A percentile compares a stretch with the other conserved stretches of the same genome.
Evolutionary conservation across 2,113 vertebrate genomes (phyloP).

Genomic region (Probosciger aterrimus): DNA sequence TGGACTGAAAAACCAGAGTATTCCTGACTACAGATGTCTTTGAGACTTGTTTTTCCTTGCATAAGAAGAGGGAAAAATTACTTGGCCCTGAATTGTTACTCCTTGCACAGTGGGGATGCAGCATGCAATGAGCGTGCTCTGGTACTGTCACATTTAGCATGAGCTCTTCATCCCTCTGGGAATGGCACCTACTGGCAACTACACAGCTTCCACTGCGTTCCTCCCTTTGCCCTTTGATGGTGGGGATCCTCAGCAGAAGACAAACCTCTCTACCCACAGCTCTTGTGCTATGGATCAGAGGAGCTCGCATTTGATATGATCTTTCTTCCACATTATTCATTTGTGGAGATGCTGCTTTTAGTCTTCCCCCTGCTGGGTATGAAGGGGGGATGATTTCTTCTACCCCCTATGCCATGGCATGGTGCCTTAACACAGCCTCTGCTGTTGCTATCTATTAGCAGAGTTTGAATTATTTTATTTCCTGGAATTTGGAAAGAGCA

Average conservation of each 20-base stretch:
- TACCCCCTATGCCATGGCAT: fast-evolving
- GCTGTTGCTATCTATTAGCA: background rate
- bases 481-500: background rate
- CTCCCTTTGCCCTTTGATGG: background rate
- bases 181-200: background rate
- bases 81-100: background rate
- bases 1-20: background rate
- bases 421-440: background rate
- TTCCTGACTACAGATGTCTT: background rate
- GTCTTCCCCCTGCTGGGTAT: background rate
- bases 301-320: fast-evolving
- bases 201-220: fast-evolving
- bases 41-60: background rate
- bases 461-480: background rate
- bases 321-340: background rate
- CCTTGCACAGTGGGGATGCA: background rate
- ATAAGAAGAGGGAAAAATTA: background rate
- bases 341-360: background rate
- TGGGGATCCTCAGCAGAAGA: background rate
- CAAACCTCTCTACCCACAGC: background rate
- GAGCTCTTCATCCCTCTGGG: background rate
- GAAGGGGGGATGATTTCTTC: background rate
- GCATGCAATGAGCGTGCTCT: background rate
- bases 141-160: fast-evolving
- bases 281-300: background rate